Conservation (phyloP, 2,888 invertebrate genomes). For the Drosophila pseudotakahashii region DNA sequence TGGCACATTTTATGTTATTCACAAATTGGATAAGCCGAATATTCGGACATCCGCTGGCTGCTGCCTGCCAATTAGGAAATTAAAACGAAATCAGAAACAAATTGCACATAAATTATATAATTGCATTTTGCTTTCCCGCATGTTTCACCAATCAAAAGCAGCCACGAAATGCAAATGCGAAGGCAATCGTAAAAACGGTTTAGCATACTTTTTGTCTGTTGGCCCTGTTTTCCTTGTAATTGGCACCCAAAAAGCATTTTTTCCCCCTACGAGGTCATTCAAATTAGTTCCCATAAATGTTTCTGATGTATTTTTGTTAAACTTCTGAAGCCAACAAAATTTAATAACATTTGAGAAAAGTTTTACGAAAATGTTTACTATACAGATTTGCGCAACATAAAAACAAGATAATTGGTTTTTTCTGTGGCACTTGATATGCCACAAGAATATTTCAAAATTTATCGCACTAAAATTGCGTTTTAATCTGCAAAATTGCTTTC, state of each 20-base stretch:
- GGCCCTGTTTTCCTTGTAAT: constrained; percentile 16
- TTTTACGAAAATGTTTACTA: constrained; percentile 3
- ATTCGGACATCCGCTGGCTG: neutral
- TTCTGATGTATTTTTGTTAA: constrained; percentile 2
- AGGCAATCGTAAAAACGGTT: constrained; percentile 13
- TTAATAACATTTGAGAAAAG: neutral
- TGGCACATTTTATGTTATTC: neutral
- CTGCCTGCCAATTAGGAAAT: constrained; percentile 26
- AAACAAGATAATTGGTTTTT: neutral
- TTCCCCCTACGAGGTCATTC: constrained; percentile 8
- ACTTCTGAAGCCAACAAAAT: constrained; percentile 4
- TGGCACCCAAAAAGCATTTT: constrained; percentile 21
- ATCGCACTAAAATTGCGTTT: constrained; percentile 9
- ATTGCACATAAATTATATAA: constrained; percentile 41
- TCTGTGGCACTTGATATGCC: neutral
- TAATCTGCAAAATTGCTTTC: constrained; percentile 7
- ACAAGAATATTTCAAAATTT: constrained; percentile 1
- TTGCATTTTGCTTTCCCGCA: constrained; percentile 16
- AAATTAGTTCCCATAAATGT: neutral
- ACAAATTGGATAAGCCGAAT: neutral
- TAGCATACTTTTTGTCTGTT: constrained; percentile 12
- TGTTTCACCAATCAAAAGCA: constrained; percentile 25
- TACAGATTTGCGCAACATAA: neutral
- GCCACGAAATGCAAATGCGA: constrained; percentile 18
- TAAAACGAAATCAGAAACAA: constrained; percentile 22